These are phyloP conservation scores for Mastomys coucha DNA, from an alignment of 2,113 vertebrate species.

Conservation along the genomic window DNA sequence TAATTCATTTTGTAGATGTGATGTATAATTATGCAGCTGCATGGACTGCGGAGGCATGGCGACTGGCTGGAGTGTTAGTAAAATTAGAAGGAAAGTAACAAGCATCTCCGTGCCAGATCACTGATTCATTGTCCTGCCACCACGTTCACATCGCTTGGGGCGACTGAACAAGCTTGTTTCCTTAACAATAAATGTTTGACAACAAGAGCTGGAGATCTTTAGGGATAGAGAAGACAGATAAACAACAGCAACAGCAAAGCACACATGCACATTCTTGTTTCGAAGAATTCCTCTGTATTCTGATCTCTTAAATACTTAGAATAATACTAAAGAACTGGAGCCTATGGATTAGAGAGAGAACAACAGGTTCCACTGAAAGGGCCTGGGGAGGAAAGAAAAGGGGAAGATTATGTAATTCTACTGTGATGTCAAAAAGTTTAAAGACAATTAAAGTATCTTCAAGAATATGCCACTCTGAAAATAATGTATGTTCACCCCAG, in stretches of 20 bases:
- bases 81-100: conserved; percentile 63
- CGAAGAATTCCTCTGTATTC: background rate
- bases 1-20: conserved; percentile 82
- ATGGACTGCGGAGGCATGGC: conserved; percentile 63
- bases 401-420: background rate
- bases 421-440: background rate
- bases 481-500: background rate
- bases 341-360: background rate
- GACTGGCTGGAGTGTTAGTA: conserved; percentile 63
- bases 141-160: conserved; percentile 44
- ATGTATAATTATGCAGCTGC: conserved; percentile 82
- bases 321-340: background rate
- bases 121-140: conserved; percentile 39
- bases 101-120: conserved; percentile 39
- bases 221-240: background rate
- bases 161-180: conserved; percentile 11
- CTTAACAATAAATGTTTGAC: conserved; percentile 44
- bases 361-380: background rate
- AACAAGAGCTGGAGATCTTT: background rate
- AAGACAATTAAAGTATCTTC: background rate
- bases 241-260: background rate
- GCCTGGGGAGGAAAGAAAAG: background rate
- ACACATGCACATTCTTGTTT: background rate
- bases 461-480: conserved; percentile 10
- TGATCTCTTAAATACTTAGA: conserved; percentile 40